A percentile compares a stretch with the other conserved stretches of the same genome.
These are phyloP conservation scores for Brassicogethes aeneus DNA, from an alignment of 2,888 invertebrate genomes.

Conservation along the genomic window DNA sequence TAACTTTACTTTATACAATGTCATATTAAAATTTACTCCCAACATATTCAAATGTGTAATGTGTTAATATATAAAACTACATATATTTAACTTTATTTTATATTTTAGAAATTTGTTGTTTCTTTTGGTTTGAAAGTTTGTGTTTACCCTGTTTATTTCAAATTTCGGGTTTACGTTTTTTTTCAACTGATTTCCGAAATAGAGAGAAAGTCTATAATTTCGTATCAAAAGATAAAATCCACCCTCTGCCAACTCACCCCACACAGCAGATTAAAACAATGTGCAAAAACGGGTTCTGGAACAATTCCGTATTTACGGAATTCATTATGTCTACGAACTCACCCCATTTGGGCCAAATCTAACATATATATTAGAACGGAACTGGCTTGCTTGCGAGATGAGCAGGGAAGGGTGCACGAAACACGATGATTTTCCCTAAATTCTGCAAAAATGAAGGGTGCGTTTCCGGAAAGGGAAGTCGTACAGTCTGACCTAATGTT, in stretches of 20 bases:
- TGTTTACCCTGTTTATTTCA: too few species aligned
- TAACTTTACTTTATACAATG: too few species aligned
- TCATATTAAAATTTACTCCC: too few species aligned
- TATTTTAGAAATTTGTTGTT: too few species aligned
- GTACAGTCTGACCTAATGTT: conserved; percentile 38
- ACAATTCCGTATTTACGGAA: not conserved
- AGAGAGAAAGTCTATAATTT: too few species aligned
- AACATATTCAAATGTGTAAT: too few species aligned
- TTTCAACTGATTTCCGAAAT: too few species aligned
- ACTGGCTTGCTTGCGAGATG: not conserved
- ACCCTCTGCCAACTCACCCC: conserved; percentile 10
- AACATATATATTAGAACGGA: not conserved
- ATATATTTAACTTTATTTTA: too few species aligned
- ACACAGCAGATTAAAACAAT: conserved; percentile 25
- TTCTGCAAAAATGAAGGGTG: conserved; percentile 37
- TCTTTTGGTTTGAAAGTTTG: too few species aligned
- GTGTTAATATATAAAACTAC: too few species aligned
- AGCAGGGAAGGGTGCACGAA: conserved; percentile 23
- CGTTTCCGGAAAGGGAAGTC: conserved; percentile 33
- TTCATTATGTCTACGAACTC: not conserved
- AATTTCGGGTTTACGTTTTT: too few species aligned
- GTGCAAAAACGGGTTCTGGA: conserved; percentile 27
- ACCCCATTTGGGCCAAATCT: not conserved
- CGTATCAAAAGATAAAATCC: too few species aligned
- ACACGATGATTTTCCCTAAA: conserved; percentile 36